Percentiles rank a stretch among this genome's conserved stretches.
Evolutionary conservation across 2,113 vertebrate genomes (phyloP).

Genomic region (Malurus cyaneus): DNA sequence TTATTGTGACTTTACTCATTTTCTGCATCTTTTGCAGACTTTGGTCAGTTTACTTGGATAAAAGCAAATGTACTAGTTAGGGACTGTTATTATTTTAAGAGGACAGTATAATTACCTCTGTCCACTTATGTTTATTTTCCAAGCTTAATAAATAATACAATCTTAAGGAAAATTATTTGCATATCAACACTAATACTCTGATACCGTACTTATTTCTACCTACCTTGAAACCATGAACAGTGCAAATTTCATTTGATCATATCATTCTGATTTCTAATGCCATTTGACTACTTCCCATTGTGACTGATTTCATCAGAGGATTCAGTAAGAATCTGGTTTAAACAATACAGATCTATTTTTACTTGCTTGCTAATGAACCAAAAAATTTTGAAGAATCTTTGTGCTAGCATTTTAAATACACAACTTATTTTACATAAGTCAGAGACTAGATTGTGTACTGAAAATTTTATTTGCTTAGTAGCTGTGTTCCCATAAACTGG

Average conservation of each 20-base stretch:
- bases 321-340: background rate
- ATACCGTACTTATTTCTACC: background rate
- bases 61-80: background rate
- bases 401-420: background rate
- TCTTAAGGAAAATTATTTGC: background rate
- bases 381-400: background rate
- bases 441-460: background rate
- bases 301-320: background rate
- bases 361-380: background rate
- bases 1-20: background rate
- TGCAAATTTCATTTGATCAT: background rate
- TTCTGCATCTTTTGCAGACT: background rate
- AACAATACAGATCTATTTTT: background rate
- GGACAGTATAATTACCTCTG: background rate
- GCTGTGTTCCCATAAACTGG: background rate
- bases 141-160: background rate
- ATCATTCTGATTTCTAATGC: background rate
- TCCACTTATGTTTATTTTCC: background rate
- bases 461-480: background rate
- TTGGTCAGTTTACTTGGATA: background rate
- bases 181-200: background rate
- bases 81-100: background rate
- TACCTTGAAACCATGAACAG: background rate
- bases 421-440: background rate
- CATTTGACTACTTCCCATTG: background rate